Percentiles rank a stretch among this genome's conserved stretches.
These are phyloP conservation scores for Melanotaenia maccullochi DNA, from an alignment of 2,797 vertebrate species.

Conservation along the genomic window DNA sequence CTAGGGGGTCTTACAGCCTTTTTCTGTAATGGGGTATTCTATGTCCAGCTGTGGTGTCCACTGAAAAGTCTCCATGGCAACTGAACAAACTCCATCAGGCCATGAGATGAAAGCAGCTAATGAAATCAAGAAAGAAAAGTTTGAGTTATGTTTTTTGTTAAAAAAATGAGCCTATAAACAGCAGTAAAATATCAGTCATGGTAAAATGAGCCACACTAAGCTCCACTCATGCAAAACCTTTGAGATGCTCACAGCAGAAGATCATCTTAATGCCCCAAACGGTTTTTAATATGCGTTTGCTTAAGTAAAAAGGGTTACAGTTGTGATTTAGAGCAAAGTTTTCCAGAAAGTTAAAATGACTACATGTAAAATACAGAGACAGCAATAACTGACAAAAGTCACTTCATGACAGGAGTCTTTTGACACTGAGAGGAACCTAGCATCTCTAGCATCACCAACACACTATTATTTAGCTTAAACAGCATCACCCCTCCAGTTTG, in stretches of 20 bases:
- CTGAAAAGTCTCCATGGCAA: neutral
- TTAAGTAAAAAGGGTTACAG: neutral
- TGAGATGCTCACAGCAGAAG: neutral
- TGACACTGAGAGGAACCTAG: neutral
- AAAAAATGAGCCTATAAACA: neutral
- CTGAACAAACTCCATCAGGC: neutral
- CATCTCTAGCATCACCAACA: neutral
- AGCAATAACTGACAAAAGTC: neutral
- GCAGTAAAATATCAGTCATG: neutral
- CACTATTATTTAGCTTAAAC: neutral
- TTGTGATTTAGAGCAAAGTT: too few relatives aligned
- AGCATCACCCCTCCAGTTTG: neutral
- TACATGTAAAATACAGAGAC: neutral
- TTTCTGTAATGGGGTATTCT: neutral
- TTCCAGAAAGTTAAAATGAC: neutral
- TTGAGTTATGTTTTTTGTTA: neutral
- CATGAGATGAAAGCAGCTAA: neutral
- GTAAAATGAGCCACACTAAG: neutral
- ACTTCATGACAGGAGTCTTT: neutral
- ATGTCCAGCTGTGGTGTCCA: too few relatives aligned
- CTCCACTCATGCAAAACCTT: neutral
- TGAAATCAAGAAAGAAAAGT: neutral
- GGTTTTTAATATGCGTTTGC: neutral
- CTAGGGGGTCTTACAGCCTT: neutral
- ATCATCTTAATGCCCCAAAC: neutral